These are phyloP conservation scores for Liposcelis brunnea DNA, from an alignment of 2,888 invertebrate species.

Conservation along the genomic window DNA sequence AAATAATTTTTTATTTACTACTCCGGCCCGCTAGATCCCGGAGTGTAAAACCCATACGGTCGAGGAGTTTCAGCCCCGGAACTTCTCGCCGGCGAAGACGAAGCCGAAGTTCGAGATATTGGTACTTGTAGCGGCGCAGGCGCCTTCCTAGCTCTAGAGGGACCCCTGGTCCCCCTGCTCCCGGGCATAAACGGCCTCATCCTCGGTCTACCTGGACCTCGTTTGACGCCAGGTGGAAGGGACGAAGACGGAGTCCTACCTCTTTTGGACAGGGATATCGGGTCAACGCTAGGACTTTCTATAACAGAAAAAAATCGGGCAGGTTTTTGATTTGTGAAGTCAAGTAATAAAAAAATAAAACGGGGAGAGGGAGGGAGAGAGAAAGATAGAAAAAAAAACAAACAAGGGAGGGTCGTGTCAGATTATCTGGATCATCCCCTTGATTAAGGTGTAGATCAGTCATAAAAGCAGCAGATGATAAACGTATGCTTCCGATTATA, in stretches of 20 bases:
- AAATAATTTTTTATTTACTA: background rate
- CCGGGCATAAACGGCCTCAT: slow-evolving; percentile 43
- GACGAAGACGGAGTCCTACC: background rate
- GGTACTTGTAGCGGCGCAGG: slow-evolving; percentile 6
- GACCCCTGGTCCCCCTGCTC: slow-evolving; percentile 9
- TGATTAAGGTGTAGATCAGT: too few relatives aligned
- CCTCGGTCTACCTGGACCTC: slow-evolving; percentile 51
- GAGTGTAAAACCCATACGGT: slow-evolving; percentile 3
- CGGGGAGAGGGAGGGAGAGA: too few relatives aligned
- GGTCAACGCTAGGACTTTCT: background rate
- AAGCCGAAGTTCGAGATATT: background rate
- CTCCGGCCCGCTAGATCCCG: background rate
- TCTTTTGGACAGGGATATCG: background rate
- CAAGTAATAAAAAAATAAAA: too few relatives aligned
- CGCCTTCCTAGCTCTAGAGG: slow-evolving; percentile 4
- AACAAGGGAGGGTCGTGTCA: too few relatives aligned
- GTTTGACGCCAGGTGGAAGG: slow-evolving; percentile 24
- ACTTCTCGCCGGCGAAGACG: background rate
- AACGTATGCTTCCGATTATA: too few relatives aligned
- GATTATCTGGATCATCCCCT: too few relatives aligned
- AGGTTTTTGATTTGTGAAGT: too few relatives aligned
- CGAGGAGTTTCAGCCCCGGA: background rate
- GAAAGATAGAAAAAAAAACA: too few relatives aligned
- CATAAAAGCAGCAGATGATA: too few relatives aligned
- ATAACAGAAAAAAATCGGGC: background rate